These are phyloP conservation scores for Phrynocephalus vlangalii DNA, from an alignment of 2,797 vertebrate genomes.

Conservation along the genomic window DNA sequence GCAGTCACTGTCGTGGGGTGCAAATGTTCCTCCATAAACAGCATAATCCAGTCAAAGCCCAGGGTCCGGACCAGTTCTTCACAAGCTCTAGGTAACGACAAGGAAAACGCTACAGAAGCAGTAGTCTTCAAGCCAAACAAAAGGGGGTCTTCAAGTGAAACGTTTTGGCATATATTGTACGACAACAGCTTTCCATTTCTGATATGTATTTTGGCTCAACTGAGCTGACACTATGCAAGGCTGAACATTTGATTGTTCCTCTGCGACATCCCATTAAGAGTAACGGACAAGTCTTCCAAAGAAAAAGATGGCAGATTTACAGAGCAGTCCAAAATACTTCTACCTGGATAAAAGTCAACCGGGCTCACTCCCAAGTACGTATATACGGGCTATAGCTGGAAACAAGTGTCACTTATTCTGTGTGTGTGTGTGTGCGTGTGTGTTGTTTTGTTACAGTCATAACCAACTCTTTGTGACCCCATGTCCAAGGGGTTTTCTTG, in stretches of 20 bases:
- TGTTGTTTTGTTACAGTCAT: too few relatives aligned
- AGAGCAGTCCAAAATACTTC: not conserved
- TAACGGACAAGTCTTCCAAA: not conserved
- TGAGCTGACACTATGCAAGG: slow-evolving; percentile 11
- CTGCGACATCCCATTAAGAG: not conserved
- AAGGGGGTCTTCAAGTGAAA: not conserved
- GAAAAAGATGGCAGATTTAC: not conserved
- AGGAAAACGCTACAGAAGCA: slow-evolving; percentile 33
- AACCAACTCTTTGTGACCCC: too few relatives aligned
- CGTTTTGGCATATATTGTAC: not conserved
- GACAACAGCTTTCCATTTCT: not conserved
- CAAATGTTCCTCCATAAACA: slow-evolving; percentile 98
- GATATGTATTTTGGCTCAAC: not conserved
- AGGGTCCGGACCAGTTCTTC: slow-evolving; percentile 93
- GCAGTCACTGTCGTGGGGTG: slow-evolving; percentile 94
- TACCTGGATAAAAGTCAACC: not conserved
- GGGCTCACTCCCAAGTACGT: not conserved
- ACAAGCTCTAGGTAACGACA: slow-evolving; percentile 84
- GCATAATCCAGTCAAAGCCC: slow-evolving; percentile 97
- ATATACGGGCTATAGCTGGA: not conserved
- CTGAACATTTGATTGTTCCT: not conserved
- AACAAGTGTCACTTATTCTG: too few relatives aligned
- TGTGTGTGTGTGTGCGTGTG: too few relatives aligned
- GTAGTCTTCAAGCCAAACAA: not conserved
- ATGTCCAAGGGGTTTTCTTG: too few relatives aligned